These are phyloP conservation scores for Calliopsis andreniformis DNA, from an alignment of 1,140 invertebrate species.

Conservation along the genomic window DNA sequence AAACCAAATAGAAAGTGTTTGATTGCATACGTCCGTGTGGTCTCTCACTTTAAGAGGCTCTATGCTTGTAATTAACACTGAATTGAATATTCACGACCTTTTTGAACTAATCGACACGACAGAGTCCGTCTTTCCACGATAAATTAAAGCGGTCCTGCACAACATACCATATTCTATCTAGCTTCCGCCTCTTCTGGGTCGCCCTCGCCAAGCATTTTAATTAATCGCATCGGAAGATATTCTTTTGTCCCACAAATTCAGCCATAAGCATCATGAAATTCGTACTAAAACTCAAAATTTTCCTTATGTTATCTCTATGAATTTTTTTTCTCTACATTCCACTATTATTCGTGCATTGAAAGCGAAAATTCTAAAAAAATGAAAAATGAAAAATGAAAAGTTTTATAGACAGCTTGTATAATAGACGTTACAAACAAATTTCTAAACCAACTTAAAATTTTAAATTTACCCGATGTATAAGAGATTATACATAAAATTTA, in stretches of 20 bases:
- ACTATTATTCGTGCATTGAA: too few relatives aligned
- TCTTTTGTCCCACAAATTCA: not conserved
- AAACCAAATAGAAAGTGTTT: not conserved
- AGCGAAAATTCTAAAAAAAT: too few relatives aligned
- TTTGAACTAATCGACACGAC: slow-evolving; percentile 32
- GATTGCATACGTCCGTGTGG: slow-evolving; percentile 7
- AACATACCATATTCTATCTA: slow-evolving; percentile 4
- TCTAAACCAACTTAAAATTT: too few relatives aligned
- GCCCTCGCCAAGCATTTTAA: not conserved
- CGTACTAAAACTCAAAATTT: too few relatives aligned
- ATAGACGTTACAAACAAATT: too few relatives aligned
- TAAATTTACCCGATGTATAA: too few relatives aligned
- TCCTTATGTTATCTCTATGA: too few relatives aligned
- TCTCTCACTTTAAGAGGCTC: slow-evolving; percentile 5
- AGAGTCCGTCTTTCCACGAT: slow-evolving; percentile 20
- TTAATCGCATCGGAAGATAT: not conserved
- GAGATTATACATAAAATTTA: too few relatives aligned
- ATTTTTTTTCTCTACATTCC: too few relatives aligned
- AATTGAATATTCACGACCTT: slow-evolving; percentile 50
- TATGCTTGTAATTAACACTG: slow-evolving; percentile 26
- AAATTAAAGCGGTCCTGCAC: slow-evolving; percentile 32
- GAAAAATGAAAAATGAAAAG: too few relatives aligned
- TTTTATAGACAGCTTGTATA: too few relatives aligned
- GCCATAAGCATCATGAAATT: too few relatives aligned
- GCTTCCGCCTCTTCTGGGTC: not conserved